These are phyloP conservation scores for Heliconius aoede DNA, from an alignment of 2,888 invertebrate species.

Conservation along the genomic window DNA sequence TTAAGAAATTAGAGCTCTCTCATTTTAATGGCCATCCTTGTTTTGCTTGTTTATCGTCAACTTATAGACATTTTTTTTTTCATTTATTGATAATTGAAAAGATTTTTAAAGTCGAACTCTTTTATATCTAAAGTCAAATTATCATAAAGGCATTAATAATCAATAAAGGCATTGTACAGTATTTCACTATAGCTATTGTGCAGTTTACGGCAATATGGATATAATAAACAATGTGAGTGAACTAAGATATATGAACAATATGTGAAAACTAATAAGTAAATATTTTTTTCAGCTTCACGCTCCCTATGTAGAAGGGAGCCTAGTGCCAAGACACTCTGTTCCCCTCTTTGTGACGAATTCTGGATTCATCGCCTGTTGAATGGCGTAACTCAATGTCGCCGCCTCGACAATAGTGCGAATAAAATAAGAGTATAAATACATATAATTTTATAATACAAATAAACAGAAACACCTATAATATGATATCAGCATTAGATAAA, in stretches of 20 bases:
- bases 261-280: not conserved
- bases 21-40: conserved; percentile 45
- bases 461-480: not conserved
- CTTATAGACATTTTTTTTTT: conserved; percentile 39
- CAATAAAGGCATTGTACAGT: no score
- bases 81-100: conserved; percentile 18
- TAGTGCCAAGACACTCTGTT: no score
- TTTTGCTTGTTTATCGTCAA: conserved; percentile 40
- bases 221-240: not conserved
- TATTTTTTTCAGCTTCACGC: no score
- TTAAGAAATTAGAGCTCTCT: conserved; percentile 48
- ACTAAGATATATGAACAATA: not conserved
- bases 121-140: no score
- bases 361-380: no score
- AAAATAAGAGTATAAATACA: no score
- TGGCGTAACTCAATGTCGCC: no score
- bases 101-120: not conserved
- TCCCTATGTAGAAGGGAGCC: no score
- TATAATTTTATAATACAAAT: not conserved
- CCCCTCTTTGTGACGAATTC: no score
- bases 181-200: not conserved
- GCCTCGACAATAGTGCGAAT: no score
- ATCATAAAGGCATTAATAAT: no score
- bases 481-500: not conserved
- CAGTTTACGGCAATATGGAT: not conserved